phyloP scores from a whole-genome alignment of 23 tunicate genomes.

The Halocynthia roretzi region DNA sequence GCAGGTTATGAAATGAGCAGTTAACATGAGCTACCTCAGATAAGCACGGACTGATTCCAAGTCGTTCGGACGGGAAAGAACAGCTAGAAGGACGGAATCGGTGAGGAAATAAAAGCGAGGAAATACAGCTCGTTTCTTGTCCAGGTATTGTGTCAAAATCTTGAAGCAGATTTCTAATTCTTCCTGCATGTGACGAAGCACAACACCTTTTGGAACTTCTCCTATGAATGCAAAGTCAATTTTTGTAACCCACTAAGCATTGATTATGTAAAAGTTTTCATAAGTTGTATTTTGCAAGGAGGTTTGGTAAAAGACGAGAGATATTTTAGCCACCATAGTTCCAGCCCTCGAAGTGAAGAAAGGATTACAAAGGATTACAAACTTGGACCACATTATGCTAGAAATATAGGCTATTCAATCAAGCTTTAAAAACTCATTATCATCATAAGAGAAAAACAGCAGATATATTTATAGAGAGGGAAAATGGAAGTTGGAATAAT shows the following conservation, averaged over 20 bases:
- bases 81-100: slow-evolving; percentile 57
- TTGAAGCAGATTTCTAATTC: slow-evolving; percentile 85
- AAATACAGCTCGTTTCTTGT: slow-evolving; percentile 80
- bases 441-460: neutral
- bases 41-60: slow-evolving; percentile 84
- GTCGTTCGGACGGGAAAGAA: slow-evolving; percentile 75
- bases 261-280: too few relatives aligned
- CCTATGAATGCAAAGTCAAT: slow-evolving; percentile 14
- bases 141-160: slow-evolving; percentile 75
- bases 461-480: neutral
- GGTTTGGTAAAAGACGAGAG: too few relatives aligned
- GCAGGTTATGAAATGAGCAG: too few relatives aligned
- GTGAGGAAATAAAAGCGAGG: slow-evolving; percentile 83
- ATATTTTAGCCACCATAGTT: too few relatives aligned
- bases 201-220: slow-evolving; percentile 88
- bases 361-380: neutral
- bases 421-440: neutral
- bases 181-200: slow-evolving; percentile 91
- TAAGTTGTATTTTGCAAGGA: too few relatives aligned
- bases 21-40: slow-evolving; percentile 27
- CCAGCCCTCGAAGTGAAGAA: neutral
- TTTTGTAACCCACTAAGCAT: too few relatives aligned
- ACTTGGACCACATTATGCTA: neutral
- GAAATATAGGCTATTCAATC: neutral
- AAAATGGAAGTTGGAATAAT: neutral